Percentiles rank a stretch among this genome's conserved stretches.
Evolutionary conservation across 2,113 vertebrate genomes (phyloP).

Genomic region (Dascyllus trimaculatus): DNA sequence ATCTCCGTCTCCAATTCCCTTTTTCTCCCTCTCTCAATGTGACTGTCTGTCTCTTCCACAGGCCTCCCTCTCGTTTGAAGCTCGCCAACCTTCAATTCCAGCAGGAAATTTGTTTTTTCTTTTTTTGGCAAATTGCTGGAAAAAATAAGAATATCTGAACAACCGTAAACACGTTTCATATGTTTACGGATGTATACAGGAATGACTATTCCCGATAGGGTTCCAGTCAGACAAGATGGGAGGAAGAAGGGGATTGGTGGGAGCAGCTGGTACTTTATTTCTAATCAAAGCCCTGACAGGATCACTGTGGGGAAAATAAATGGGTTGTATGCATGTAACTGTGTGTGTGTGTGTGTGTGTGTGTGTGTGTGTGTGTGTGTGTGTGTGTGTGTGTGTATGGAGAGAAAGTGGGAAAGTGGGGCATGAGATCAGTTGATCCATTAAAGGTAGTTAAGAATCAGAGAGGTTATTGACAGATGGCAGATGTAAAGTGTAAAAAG

Average conservation of each 20-base stretch:
- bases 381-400: background rate
- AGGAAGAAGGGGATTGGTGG: slow-evolving; percentile 67
- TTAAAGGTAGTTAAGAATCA: slow-evolving; percentile 69
- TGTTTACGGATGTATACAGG: slow-evolving; percentile 28
- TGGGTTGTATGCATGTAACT: background rate
- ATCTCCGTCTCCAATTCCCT: slow-evolving; percentile 82
- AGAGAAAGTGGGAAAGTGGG: background rate
- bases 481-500: slow-evolving; percentile 18
- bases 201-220: slow-evolving; percentile 53
- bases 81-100: slow-evolving; percentile 55
- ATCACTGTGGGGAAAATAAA: slow-evolving; percentile 52
- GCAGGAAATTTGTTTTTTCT: slow-evolving; percentile 4
- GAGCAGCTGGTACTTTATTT: slow-evolving; percentile 78
- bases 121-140: slow-evolving; percentile 20
- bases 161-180: slow-evolving; percentile 36
- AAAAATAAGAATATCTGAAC: slow-evolving; percentile 68
- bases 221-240: slow-evolving; percentile 49
- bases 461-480: slow-evolving; percentile 56
- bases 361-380: slow-evolving; percentile 5
- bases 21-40: slow-evolving; percentile 72
- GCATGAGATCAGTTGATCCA: slow-evolving; percentile 43
- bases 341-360: background rate
- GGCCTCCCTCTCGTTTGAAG: slow-evolving; percentile 37
- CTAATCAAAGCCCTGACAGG: slow-evolving; percentile 79
- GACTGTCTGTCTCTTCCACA: slow-evolving; percentile 68